A percentile compares a stretch with the other conserved stretches of the same genome.
phyloP scores from a whole-genome alignment of 30 jellyfish, hydroid and myxozoan genomes.

The Aurelia sp. region DNA sequence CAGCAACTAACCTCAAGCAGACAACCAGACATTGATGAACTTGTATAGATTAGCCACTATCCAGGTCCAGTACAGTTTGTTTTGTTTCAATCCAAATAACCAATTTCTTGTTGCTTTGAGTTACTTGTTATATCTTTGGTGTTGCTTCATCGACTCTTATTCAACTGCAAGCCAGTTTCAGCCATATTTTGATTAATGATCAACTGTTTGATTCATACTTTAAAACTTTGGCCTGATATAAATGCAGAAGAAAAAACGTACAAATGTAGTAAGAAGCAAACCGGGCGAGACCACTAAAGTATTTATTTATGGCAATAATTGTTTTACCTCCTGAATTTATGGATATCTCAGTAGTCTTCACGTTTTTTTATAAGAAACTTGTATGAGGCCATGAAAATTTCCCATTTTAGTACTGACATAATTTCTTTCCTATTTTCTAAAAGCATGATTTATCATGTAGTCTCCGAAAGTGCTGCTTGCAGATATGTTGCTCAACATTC shows the following conservation, averaged over 20 bases:
- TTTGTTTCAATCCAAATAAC: too few relatives aligned
- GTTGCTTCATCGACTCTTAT: background rate
- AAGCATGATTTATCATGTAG: too few relatives aligned
- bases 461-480: too few relatives aligned
- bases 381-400: background rate
- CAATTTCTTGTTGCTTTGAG: too few relatives aligned
- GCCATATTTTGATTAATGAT: background rate
- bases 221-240: background rate
- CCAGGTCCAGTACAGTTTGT: too few relatives aligned
- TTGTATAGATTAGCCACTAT: too few relatives aligned
- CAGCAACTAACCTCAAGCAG: background rate
- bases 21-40: background rate
- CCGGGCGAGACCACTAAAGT: too few relatives aligned
- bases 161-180: background rate
- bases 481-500: background rate
- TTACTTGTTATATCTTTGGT: too few relatives aligned
- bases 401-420: too few relatives aligned
- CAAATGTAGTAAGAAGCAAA: background rate
- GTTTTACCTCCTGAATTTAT: background rate
- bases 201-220: too few relatives aligned
- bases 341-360: background rate
- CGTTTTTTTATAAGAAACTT: background rate
- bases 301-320: background rate
- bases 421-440: too few relatives aligned
- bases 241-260: background rate